Evolutionary conservation across 2,888 invertebrate species (phyloP), one percentile per base, ranked within the genome.

Genomic region (Scaptomyza caliginosa): DNA sequence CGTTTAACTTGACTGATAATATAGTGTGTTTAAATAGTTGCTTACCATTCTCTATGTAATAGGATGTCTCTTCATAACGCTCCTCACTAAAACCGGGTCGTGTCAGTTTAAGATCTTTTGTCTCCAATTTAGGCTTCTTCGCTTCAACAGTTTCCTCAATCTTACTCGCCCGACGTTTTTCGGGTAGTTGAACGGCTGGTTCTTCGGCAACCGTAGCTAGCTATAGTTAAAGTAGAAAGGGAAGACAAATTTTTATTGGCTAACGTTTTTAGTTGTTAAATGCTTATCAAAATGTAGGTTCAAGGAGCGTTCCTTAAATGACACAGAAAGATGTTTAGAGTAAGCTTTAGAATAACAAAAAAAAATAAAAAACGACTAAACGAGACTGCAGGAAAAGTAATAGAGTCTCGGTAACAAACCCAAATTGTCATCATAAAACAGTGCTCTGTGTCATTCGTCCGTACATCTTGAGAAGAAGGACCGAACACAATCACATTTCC

Each of bases 31-130:
- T 28, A 19, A 59, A 17, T 34, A 24, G 17, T 45, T 49, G 3
- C 42, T 94, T 92, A 97, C 98, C 97, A 93, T 98, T 97, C 93
- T 98, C 98, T 89, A 97, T 96, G 92, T 97, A 98, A 92, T 98
- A 98, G 49, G 97, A 97, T 11, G 98, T 97, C 92, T 97, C 97
- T 91, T 97, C 96, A 93, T 97, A 97, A 83, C 97, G 94, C 91
- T 97, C 97, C 92, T 97, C 97, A 39, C 96, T 97, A 92, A 97
- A 97, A 73, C 97, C 97, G 1, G 97, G 97, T 91, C 97, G 94
- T 92, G 96, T 97, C 60, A 96, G 96, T 92, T 97, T 97, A 83
- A 96, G 91, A 49, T 96, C 96, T 92, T 97, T 97, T 85, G 97
- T 96, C 93, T 97, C 97, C 91, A 97, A 93, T 93, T 97, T 97